Conservation (phyloP, 1,140 invertebrate species). For the Rhizoglyphus robini region DNA sequence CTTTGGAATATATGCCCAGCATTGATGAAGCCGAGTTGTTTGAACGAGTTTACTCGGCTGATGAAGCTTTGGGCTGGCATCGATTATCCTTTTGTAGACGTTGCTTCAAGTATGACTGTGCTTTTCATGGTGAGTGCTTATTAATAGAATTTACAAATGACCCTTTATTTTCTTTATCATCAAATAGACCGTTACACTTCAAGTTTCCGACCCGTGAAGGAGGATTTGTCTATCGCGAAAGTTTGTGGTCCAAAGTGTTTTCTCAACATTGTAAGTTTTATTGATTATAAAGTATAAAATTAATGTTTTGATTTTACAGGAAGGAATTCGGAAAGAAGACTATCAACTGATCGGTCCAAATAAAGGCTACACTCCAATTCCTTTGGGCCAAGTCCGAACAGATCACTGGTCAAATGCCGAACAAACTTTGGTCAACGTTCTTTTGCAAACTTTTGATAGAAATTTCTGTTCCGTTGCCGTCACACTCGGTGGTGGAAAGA, state of each 20-base stretch:
- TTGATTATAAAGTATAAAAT: too few species aligned
- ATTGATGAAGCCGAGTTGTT: too few species aligned
- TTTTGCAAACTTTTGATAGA: background rate
- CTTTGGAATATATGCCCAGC: too few species aligned
- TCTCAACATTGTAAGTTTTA: conserved; percentile 52
- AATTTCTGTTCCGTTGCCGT: background rate
- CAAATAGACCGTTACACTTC: background rate
- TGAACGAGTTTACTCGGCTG: conserved; percentile 60
- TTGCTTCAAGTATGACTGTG: conserved; percentile 97
- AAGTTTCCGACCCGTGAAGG: conserved; percentile 4
- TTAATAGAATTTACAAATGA: too few species aligned
- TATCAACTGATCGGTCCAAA: background rate
- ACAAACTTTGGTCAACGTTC: background rate
- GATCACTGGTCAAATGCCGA: background rate
- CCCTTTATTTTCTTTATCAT: too few species aligned
- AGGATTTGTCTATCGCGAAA: conserved; percentile 34
- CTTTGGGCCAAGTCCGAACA: background rate
- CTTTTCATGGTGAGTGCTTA: conserved; percentile 69
- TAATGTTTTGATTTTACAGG: too few species aligned
- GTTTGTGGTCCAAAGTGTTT: conserved; percentile 74
- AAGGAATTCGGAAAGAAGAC: background rate
- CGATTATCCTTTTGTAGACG: conserved; percentile 86
- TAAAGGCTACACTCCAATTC: background rate
- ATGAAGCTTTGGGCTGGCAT: conserved; percentile 93
- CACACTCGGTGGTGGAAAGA: background rate